Conservation (phyloP, 2,797 vertebrate species). For the Rhadinocentrus ornatus region DNA sequence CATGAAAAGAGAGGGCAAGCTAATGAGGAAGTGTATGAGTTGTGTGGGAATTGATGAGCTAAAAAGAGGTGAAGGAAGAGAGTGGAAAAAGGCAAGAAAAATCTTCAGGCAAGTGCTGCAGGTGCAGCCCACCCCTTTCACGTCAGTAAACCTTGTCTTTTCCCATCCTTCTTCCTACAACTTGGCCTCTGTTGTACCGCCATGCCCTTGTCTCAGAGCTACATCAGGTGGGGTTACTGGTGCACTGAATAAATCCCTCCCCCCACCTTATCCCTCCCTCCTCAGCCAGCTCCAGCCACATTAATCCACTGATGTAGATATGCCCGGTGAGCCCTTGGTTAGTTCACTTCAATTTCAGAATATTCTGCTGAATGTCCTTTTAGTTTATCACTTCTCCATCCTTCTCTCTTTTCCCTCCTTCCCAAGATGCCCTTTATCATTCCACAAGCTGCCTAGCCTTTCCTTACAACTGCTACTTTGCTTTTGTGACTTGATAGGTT, state of each 20-base stretch:
- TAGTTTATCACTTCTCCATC: conserved; percentile 4
- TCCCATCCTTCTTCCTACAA: conserved; percentile 15
- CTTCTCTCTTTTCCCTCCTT: conserved; percentile 3
- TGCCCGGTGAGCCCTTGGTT: conserved; percentile 48
- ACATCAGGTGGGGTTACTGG: conserved; percentile 64
- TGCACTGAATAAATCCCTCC: conserved; percentile 40
- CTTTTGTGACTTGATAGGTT: conserved; percentile 21
- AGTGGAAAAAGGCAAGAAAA: not conserved
- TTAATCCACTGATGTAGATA: conserved; percentile 64
- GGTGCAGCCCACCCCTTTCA: conserved; percentile 24
- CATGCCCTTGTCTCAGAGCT: conserved; percentile 31
- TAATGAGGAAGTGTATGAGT: not conserved
- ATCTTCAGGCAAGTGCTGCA: conserved; percentile 37
- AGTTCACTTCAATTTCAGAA: conserved; percentile 50
- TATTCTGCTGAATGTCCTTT: conserved; percentile 61
- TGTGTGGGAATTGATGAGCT: not conserved
- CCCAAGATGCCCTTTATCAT: conserved; percentile 4
- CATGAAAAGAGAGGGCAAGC: not conserved
- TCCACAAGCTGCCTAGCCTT: conserved; percentile 4
- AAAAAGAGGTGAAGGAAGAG: not conserved
- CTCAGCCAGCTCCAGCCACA: conserved; percentile 35
- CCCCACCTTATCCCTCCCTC: conserved; percentile 9
- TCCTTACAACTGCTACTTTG: not conserved
- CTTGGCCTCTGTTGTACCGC: conserved; percentile 23
- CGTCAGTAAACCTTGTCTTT: not conserved